These are phyloP conservation scores for Corythucha ciliata DNA, from an alignment of 2,888 invertebrate species.

Conservation along the genomic window DNA sequence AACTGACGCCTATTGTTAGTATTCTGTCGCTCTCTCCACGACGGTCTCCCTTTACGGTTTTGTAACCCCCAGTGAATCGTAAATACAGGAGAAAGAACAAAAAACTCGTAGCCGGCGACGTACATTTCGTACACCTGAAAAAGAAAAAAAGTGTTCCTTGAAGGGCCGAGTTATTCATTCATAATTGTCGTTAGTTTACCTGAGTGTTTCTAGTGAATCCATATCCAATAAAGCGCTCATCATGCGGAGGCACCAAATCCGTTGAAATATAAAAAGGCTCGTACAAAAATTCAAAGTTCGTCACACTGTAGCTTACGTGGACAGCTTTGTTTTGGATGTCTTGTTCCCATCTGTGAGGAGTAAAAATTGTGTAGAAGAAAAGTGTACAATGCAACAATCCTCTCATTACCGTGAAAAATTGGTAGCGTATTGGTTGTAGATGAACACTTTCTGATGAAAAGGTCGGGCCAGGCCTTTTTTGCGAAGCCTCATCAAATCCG, in stretches of 20 bases:
- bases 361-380: background rate
- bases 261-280: constrained; percentile 85
- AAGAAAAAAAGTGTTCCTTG: constrained; percentile 6
- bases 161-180: background rate
- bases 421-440: constrained; percentile 84
- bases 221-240: constrained; percentile 82
- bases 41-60: constrained; percentile 63
- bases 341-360: constrained; percentile 50
- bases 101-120: constrained; percentile 77
- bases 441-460: constrained; percentile 84
- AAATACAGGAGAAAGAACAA: constrained; percentile 78
- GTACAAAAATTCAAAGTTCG: constrained; percentile 67
- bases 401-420: constrained; percentile 69
- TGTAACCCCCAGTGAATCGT: constrained; percentile 86
- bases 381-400: background rate
- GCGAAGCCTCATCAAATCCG: constrained; percentile 63
- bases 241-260: constrained; percentile 72
- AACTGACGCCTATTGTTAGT: constrained; percentile 70
- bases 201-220: constrained; percentile 88
- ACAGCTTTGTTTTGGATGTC: constrained; percentile 53
- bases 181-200: constrained; percentile 47
- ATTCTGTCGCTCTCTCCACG: constrained; percentile 82
- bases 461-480: constrained; percentile 74
- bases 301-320: constrained; percentile 75
- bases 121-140: constrained; percentile 85